Percentiles rank a stretch among this genome's conserved stretches.
Evolutionary conservation across 2,113 vertebrate genomes (phyloP).

Genomic region (Clarias magur): DNA sequence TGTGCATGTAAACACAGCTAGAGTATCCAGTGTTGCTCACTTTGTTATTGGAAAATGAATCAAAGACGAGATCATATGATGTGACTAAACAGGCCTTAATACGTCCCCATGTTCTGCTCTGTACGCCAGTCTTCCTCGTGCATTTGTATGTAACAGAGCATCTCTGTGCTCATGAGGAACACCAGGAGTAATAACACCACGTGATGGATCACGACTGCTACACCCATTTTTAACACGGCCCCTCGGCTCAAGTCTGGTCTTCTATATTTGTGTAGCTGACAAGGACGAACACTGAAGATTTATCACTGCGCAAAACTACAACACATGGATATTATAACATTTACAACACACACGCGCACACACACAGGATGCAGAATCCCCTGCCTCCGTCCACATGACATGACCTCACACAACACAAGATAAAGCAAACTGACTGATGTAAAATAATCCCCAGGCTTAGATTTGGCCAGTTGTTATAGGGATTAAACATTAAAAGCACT

Average conservation of each 20-base stretch:
- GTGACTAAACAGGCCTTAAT: not conserved
- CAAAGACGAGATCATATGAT: not conserved
- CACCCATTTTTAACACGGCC: not conserved
- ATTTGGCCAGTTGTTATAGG: not conserved
- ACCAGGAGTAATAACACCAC: not conserved
- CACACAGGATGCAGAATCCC: not conserved
- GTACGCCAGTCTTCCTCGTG: not conserved
- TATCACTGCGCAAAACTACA: slow-evolving; percentile 7
- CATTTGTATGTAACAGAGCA: not conserved
- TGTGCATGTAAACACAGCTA: no score
- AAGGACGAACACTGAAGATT: not conserved
- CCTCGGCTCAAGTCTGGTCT: not conserved
- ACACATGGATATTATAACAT: not conserved
- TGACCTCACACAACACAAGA: not conserved
- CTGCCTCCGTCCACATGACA: not conserved
- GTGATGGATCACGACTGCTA: not conserved
- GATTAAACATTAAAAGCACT: not conserved
- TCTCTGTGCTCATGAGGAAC: not conserved
- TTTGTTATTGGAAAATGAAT: no score
- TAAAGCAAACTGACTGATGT: not conserved
- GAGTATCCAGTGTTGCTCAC: no score
- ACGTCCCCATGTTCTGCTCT: not conserved
- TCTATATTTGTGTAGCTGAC: not conserved
- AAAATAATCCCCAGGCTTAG: not conserved
- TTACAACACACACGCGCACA: not conserved